These are phyloP conservation scores for Bactericera cockerelli DNA, from an alignment of 1,140 invertebrate species.

Conservation along the genomic window DNA sequence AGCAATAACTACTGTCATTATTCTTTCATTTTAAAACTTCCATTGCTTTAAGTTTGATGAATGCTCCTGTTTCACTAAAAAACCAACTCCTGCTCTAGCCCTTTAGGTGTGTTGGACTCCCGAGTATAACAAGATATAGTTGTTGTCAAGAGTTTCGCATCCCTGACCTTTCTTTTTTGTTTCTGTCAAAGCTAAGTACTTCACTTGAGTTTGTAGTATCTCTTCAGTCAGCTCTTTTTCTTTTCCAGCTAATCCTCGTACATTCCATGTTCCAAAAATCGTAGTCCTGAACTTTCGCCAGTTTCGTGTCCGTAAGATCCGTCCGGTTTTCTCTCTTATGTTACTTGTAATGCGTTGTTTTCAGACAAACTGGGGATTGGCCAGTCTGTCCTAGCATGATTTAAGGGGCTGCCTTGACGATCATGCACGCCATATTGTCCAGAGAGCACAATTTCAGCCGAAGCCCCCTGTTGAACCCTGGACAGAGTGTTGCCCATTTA, in stretches of 20 bases:
- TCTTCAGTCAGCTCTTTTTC: constrained; percentile 13
- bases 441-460: too few species aligned
- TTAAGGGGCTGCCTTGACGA: constrained; percentile 1
- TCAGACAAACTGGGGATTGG: not conserved
- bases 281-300: constrained; percentile 4
- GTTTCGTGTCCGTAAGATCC: not conserved
- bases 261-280: constrained; percentile 15
- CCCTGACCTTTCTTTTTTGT: constrained; percentile 17
- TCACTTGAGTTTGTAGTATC: constrained; percentile 8
- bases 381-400: not conserved
- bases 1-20: not conserved
- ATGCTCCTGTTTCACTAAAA: not conserved
- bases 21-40: constrained; percentile 10
- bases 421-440: too few species aligned
- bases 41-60: not conserved
- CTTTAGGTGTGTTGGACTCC: not conserved
- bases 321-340: constrained; percentile 5
- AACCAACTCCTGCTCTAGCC: constrained; percentile 9
- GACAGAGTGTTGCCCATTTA: too few species aligned
- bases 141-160: constrained; percentile 8
- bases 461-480: too few species aligned
- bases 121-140: constrained; percentile 10
- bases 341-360: not conserved
- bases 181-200: constrained; percentile 15
- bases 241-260: constrained; percentile 15